Evolutionary conservation across 2,888 invertebrate genomes (phyloP).

Genomic region (Himalopsyche kuldschensis): DNA sequence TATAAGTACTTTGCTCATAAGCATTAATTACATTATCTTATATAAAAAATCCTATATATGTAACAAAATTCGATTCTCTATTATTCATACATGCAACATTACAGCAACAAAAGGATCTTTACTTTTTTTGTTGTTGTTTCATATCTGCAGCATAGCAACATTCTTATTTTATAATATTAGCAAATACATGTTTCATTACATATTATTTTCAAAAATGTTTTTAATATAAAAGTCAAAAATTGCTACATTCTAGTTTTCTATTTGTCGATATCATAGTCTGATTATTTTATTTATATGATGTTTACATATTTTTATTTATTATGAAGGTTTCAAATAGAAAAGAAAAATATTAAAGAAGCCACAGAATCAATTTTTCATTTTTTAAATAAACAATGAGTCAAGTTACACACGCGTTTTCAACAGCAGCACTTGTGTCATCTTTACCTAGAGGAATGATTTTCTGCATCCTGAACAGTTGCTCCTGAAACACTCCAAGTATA

Average conservation of each 20-base stretch:
- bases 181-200: neutral
- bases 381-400: too few relatives aligned
- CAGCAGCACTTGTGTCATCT: too few relatives aligned
- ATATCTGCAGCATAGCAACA: neutral
- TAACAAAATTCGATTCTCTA: conserved; percentile 1
- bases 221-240: conserved; percentile 14
- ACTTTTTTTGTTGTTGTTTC: neutral
- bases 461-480: too few relatives aligned
- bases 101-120: neutral
- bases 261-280: neutral
- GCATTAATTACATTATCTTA: neutral
- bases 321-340: neutral
- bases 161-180: neutral
- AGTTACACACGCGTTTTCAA: too few relatives aligned
- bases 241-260: conserved; percentile 6
- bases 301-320: neutral
- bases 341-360: neutral
- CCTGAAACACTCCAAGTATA: too few relatives aligned
- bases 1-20: neutral
- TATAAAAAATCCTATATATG: neutral
- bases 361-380: neutral
- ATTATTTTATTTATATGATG: neutral
- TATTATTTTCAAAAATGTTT: neutral
- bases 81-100: neutral
- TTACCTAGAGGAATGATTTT: too few relatives aligned